Evolutionary conservation across 2,113 vertebrate genomes (phyloP), one percentile per base, ranked within the genome.

Genomic region (Engystomops pustulosus): DNA sequence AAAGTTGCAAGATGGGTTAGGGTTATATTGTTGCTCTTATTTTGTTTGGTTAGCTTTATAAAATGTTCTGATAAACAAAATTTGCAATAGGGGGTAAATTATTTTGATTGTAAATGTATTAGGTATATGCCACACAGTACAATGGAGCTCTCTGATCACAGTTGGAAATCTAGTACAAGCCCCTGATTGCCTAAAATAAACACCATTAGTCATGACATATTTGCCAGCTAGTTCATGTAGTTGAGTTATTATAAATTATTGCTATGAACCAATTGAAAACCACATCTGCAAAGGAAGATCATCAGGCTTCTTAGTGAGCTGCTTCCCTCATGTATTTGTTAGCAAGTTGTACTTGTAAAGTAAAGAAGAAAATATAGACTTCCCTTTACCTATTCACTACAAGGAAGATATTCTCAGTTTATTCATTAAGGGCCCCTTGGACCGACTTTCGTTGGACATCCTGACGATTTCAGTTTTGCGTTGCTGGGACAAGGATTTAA

Each of bases 281-380:
- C 4, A 32, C 6, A 30, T 4, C 11, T 62, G 6, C n/a, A 3
- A 27, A 69, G 38, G 32, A 38, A n/a, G 34, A 14, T 47, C 75
- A 45, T 80, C 58, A 62, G 27, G 5, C 25, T 62, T 62, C 58
- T 32, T 14, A 62, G 25, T 12, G 25, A 60, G 25, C 23, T 25
- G 27, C 23, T 62, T 62, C 58, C 58, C 58, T 62, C 25, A 30
- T 62, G 58, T 62, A 30, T 27, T 62, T 62, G 58, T 62, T 62
- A 62, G 58, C 58, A 62, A 62, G 58, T 62, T 62, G 25, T 14
- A 62, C 25, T 62, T 32, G 58, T 62, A 62, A 9, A 9, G 25
- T 1, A n/a, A 32, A 81, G 81, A 76, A 78, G 4, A 58, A 0
- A 53, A 5, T 18, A 60, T 12, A 27, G 55, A 27, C 11, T 12